Percentiles rank a stretch among this genome's conserved stretches.
Conservation (phyloP, 2,113 vertebrate species). For the Hyaena hyaena region DNA sequence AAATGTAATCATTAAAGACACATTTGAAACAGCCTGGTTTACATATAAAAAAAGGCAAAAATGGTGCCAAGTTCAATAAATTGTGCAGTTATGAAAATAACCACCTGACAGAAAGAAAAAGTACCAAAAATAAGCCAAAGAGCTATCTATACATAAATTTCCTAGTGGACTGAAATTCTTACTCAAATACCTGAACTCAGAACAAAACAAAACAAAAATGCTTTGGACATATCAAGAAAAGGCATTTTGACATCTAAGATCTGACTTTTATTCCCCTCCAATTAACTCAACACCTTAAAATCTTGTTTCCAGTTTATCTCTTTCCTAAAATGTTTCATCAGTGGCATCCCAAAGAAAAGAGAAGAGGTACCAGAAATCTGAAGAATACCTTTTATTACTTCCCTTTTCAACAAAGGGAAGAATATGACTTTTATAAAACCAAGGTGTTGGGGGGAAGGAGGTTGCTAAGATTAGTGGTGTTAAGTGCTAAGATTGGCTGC, state of each 20-base stretch:
- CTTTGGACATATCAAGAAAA: slow-evolving; percentile 12
- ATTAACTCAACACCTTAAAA: background rate
- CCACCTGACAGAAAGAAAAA: slow-evolving; percentile 1
- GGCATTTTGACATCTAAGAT: background rate
- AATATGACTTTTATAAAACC: background rate
- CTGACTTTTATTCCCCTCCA: background rate
- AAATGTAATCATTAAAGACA: slow-evolving; percentile 10
- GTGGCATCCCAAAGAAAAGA: background rate
- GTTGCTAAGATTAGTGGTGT: background rate
- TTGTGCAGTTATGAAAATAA: slow-evolving; percentile 25
- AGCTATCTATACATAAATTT: background rate
- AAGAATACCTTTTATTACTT: background rate
- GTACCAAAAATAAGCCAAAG: background rate
- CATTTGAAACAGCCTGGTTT: slow-evolving; percentile 2
- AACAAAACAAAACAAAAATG: background rate
- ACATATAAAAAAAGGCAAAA: background rate
- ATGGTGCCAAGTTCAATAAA: slow-evolving; percentile 46
- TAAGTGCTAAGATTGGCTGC: background rate
- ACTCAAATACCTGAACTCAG: background rate
- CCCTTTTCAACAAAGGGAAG: slow-evolving; percentile 3
- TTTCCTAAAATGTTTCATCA: slow-evolving; percentile 28
- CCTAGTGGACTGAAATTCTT: background rate
- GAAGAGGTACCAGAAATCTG: background rate
- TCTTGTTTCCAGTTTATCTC: background rate
- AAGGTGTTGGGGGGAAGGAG: background rate